Evolutionary conservation across 2,888 invertebrate genomes (phyloP).

Genomic region (Plagodis dolabraria): DNA sequence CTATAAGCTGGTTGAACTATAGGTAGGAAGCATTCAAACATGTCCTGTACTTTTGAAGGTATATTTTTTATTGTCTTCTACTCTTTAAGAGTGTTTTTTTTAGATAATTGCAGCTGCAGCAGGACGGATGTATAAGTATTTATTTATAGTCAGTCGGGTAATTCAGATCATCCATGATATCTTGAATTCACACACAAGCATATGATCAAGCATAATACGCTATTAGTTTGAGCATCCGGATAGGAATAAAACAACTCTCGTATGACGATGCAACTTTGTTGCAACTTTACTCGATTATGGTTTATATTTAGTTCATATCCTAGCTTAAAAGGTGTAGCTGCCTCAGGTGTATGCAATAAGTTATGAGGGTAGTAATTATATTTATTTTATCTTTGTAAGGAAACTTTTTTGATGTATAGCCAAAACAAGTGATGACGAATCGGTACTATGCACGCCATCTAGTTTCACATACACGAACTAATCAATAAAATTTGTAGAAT

Average conservation of each 20-base stretch:
- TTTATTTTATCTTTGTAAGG: background rate
- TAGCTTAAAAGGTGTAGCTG: slow-evolving; percentile 1
- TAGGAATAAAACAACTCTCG: background rate
- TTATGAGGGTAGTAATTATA: background rate
- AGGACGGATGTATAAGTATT: too few relatives aligned
- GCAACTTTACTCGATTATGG: background rate
- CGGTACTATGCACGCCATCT: background rate
- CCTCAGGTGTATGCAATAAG: slow-evolving; percentile 7
- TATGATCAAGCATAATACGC: background rate
- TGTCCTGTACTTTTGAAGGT: too few relatives aligned
- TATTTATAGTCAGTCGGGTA: background rate
- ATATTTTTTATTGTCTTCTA: too few relatives aligned
- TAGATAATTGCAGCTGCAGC: too few relatives aligned
- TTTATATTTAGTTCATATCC: background rate
- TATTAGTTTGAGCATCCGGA: background rate
- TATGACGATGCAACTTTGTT: slow-evolving; percentile 9
- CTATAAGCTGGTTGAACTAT: too few relatives aligned
- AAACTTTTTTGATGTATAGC: too few relatives aligned
- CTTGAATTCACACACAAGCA: background rate
- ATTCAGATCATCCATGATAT: background rate
- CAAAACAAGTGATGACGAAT: too few relatives aligned
- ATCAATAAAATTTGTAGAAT: background rate
- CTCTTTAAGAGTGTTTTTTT: too few relatives aligned
- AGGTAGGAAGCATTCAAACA: too few relatives aligned
- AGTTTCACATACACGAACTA: background rate